Percentiles rank a stretch among this genome's conserved stretches.
These are phyloP conservation scores for Drosophila neonasuta DNA, from an alignment of 2,888 invertebrate genomes.

Conservation along the genomic window DNA sequence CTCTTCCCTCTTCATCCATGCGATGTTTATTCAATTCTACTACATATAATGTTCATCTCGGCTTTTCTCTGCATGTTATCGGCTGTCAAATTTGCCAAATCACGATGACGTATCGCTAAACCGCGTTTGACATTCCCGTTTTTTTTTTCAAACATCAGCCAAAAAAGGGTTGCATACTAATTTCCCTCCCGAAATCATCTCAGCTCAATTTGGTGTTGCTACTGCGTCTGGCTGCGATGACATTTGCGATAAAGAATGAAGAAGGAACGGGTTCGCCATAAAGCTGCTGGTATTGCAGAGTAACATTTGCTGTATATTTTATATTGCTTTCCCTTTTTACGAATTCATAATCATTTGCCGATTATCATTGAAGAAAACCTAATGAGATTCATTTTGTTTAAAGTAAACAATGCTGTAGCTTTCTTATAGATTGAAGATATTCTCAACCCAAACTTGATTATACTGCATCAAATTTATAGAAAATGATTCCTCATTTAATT, in stretches of 20 bases:
- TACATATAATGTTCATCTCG: not conserved
- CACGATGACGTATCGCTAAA: conserved; percentile 76
- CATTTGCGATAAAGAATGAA: conserved; percentile 18
- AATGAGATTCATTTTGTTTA: conserved; percentile 3
- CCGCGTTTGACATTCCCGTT: conserved; percentile 68
- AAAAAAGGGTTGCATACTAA: conserved; percentile 72
- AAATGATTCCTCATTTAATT: no score
- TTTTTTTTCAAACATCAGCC: conserved; percentile 6
- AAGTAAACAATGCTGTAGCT: not conserved
- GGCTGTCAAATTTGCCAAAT: conserved; percentile 77
- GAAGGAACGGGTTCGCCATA: not conserved
- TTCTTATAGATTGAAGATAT: no score
- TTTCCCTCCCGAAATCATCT: conserved; percentile 30
- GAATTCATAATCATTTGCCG: conserved; percentile 1
- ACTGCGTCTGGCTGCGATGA: conserved; percentile 23
- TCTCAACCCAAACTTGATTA: not conserved
- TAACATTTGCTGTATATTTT: not conserved
- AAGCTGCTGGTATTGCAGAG: not conserved
- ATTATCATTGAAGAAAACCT: not conserved
- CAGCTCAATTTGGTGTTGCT: conserved; percentile 14
- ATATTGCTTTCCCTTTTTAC: not conserved
- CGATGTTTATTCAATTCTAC: conserved; percentile 5
- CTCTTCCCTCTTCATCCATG: not conserved
- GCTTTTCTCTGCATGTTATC: conserved; percentile 43
- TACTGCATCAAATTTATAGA: no score